Conservation (phyloP, 2,888 invertebrate genomes). For the Tanypteryx hageni region DNA sequence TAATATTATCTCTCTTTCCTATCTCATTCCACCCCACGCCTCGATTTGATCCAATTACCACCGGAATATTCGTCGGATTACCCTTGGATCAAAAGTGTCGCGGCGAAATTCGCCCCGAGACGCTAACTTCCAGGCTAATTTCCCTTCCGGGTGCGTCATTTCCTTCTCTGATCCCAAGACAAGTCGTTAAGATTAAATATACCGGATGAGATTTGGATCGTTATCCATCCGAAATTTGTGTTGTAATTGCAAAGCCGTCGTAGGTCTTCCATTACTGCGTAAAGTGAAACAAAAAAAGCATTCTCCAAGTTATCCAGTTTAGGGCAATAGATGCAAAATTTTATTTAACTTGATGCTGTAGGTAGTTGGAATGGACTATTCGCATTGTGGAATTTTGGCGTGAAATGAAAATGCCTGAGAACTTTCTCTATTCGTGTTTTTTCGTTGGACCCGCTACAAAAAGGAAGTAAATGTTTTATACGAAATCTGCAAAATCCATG, state of each 20-base stretch:
- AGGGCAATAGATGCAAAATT: too few species aligned
- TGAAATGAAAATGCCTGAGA: too few species aligned
- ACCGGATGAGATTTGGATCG: background rate
- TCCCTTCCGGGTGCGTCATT: background rate
- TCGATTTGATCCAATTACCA: constrained; percentile 13
- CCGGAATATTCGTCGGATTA: constrained; percentile 14
- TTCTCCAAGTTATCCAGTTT: too few species aligned
- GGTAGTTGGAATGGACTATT: too few species aligned
- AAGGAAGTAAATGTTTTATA: too few species aligned
- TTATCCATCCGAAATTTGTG: background rate
- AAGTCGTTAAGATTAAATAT: background rate
- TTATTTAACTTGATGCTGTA: too few species aligned
- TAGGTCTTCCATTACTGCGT: background rate
- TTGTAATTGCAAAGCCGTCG: background rate
- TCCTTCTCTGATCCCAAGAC: background rate
- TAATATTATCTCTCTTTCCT: background rate
- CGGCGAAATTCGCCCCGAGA: background rate
- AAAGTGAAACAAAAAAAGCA: too few species aligned
- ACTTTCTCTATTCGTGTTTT: too few species aligned
- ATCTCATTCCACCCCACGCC: background rate
- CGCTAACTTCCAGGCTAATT: background rate
- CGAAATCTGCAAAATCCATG: too few species aligned
- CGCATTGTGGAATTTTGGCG: too few species aligned
- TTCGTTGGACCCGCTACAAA: too few species aligned
- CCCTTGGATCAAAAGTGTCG: background rate